phyloP scores from a whole-genome alignment of 2,113 vertebrate species.

The Vulpes ferrilata region DNA sequence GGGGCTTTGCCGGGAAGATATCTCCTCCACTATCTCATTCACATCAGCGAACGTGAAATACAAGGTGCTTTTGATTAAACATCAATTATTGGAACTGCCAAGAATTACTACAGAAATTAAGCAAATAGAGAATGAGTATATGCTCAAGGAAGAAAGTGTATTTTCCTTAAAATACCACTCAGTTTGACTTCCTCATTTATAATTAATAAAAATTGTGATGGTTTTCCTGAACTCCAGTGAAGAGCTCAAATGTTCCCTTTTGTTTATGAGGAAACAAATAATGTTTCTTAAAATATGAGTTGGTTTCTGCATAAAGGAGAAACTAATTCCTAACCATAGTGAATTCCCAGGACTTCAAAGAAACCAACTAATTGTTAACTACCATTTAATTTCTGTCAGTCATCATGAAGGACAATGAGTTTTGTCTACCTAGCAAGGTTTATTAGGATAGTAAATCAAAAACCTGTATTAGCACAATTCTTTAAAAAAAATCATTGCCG shows the following conservation, averaged over 20 bases:
- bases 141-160: not conserved
- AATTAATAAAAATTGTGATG: not conserved
- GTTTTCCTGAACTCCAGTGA: not conserved
- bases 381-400: slow-evolving; percentile 39
- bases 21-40: not conserved
- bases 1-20: not conserved
- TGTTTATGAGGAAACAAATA: not conserved
- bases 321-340: not conserved
- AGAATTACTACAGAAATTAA: slow-evolving; percentile 42
- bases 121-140: not conserved
- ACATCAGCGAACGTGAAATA: not conserved
- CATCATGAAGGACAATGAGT: not conserved
- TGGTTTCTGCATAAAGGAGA: not conserved
- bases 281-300: slow-evolving; percentile 24
- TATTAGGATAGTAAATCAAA: slow-evolving; percentile 57
- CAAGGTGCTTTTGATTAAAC: slow-evolving; percentile 14
- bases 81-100: not conserved
- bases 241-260: not conserved
- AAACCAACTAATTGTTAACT: slow-evolving; percentile 46
- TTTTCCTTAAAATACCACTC: not conserved
- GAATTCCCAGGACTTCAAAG: slow-evolving; percentile 21
- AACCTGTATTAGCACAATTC: slow-evolving; percentile 12
- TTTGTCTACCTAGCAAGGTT: not conserved
- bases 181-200: not conserved
- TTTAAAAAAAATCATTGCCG: not conserved